Evolutionary conservation across 2,113 vertebrate species (phyloP).

Genomic region (Pardalotus punctatus): DNA sequence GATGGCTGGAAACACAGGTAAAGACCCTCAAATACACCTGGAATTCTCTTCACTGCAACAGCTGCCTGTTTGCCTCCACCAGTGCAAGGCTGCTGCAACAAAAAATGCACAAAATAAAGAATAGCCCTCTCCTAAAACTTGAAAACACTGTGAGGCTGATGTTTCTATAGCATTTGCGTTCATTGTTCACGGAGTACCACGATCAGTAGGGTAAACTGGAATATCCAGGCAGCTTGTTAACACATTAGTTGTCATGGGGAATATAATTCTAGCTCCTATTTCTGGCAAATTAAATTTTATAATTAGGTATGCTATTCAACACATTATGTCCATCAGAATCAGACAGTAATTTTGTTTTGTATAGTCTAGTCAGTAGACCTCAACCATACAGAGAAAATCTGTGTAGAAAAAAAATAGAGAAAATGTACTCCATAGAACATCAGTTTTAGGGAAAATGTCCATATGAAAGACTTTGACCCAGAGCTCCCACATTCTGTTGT

Average conservation of each 20-base stretch:
- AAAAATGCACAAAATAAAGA: background rate
- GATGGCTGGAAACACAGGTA: background rate
- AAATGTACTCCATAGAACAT: background rate
- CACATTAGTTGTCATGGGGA: background rate
- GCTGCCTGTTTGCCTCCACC: accelerated
- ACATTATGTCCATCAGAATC: background rate
- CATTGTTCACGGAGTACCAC: background rate
- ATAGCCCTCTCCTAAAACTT: background rate
- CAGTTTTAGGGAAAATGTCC: background rate
- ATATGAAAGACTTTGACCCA: background rate
- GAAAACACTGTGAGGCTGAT: accelerated
- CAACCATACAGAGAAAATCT: background rate
- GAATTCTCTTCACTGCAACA: background rate
- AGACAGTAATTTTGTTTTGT: background rate
- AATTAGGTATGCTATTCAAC: background rate
- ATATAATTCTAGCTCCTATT: background rate
- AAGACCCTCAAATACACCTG: background rate
- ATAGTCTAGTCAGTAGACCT: background rate
- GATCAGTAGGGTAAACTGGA: background rate
- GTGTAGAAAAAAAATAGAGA: background rate
- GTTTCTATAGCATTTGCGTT: background rate
- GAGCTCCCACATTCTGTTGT: background rate
- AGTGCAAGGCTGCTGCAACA: background rate
- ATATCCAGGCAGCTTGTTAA: background rate
- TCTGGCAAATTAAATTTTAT: background rate